Evolutionary conservation across 1,140 invertebrate species (phyloP), one percentile per base, ranked within the genome.

Genomic region (Aplysia californica): DNA sequence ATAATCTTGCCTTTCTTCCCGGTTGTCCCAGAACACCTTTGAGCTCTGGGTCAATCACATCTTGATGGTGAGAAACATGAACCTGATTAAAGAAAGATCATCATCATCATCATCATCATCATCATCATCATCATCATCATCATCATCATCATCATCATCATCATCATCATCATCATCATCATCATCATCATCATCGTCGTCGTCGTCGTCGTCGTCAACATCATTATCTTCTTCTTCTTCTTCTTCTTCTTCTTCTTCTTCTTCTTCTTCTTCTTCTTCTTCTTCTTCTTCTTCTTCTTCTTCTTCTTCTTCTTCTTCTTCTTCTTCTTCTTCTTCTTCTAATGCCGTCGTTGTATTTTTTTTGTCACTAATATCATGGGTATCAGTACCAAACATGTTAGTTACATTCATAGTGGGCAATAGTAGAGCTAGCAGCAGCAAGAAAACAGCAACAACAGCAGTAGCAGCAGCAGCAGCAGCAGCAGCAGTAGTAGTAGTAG

Each of bases 31-130:
- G n/a, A 10, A 50, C 10, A 50, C n/a, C 44, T 50, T 10, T 15
- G n/a, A 50, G 10, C n/a, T 15, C 10, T 15, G n/a, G n/a, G n/a
- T 15, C 10, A 50, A 50, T 15, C n/a, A 50, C 44, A 50, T 50
- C n/a, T 50, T 50, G n/a, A n/a, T 50, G 44, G n/a, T 50, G 44
- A 50, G n/a, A 50, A 15, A 10, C 10, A n/a, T 50, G n/a, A n/a
- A 50, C 10, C 44, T 50, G 10, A 50, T n/a, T 15, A n/a, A 15
- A 15, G 10, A 15, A 50, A 15, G 44, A 64, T 64, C 59, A 64
- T 64, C 59, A 68, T 68, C 35, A 68, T 68, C 35, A 68, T 68
- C 26, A 68, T 68, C 33, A 68, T 68, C 26, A 68, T 38, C 26
- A 68, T 68, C 26, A 64, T 64, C 59, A 68, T 36, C 31, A 68